These are phyloP conservation scores for Chaitophorus viminalis DNA, from an alignment of 2,888 invertebrate genomes.

Conservation along the genomic window DNA sequence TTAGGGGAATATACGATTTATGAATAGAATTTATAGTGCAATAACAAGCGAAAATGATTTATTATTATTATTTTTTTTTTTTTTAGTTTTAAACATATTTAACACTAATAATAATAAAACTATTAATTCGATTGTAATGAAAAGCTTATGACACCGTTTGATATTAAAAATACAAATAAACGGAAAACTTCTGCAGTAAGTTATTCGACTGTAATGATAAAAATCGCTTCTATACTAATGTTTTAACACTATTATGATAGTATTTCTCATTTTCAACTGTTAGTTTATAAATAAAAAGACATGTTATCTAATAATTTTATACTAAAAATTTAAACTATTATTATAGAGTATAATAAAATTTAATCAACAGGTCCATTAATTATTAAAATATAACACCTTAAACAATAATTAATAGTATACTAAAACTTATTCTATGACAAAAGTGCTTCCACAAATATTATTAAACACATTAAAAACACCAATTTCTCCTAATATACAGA, in stretches of 20 bases:
- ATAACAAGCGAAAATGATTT: too few species aligned
- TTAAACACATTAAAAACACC: too few species aligned
- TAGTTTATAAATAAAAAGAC: neutral
- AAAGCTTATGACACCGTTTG: neutral
- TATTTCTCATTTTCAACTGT: neutral
- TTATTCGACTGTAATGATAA: neutral
- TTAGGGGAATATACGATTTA: too few species aligned
- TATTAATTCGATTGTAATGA: neutral
- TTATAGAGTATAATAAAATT: too few species aligned
- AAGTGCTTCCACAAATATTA: neutral
- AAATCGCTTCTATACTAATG: neutral
- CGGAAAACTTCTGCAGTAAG: too few species aligned
- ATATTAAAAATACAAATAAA: neutral
- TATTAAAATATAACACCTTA: neutral
- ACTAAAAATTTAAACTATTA: too few species aligned
- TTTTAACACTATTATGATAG: neutral
- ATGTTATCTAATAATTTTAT: neutral
- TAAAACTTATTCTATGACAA: neutral
- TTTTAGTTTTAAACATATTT: too few species aligned
- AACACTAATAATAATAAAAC: too few species aligned
- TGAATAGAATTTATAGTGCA: too few species aligned
- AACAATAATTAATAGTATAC: neutral
- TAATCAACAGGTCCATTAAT: too few species aligned
- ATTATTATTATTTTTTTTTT: too few species aligned
- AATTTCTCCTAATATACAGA: too few species aligned